phyloP scores from a whole-genome alignment of 2,113 vertebrate species.

The Chloropsis cyanopogon region DNA sequence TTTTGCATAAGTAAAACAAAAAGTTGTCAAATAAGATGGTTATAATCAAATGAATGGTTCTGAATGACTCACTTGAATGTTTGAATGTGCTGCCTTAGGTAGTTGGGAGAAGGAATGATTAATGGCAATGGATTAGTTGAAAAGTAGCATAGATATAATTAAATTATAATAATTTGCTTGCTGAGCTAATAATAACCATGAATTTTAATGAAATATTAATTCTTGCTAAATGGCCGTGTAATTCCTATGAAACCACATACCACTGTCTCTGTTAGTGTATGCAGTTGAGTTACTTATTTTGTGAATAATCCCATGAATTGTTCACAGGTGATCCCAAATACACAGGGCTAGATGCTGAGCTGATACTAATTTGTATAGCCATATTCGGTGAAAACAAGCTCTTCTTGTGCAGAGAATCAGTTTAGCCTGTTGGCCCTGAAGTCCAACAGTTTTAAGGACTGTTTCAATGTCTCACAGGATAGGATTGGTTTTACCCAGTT shows the following conservation, averaged over 20 bases:
- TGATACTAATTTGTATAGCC: background rate
- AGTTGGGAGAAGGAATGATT: background rate
- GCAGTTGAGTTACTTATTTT: background rate
- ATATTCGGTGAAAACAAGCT: background rate
- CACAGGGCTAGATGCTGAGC: background rate
- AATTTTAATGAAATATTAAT: constrained; percentile 34
- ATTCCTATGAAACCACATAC: background rate
- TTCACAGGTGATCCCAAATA: background rate
- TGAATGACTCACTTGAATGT: constrained; percentile 5
- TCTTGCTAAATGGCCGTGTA: background rate
- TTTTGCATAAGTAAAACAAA: constrained; percentile 29
- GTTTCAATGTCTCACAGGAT: background rate
- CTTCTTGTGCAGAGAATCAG: background rate
- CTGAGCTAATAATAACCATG: constrained; percentile 15
- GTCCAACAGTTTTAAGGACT: background rate
- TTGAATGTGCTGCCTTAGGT: background rate
- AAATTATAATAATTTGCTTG: background rate
- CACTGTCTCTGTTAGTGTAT: background rate
- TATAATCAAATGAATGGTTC: constrained; percentile 19
- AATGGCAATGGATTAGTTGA: background rate
- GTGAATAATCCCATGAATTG: background rate
- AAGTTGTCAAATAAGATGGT: constrained; percentile 18
- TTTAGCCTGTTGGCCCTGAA: background rate
- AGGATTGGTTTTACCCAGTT: background rate
- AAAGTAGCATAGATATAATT: constrained; percentile 1